Percentiles rank a stretch among this genome's conserved stretches.
These are phyloP conservation scores for Callipepla californica DNA, from an alignment of 2,113 vertebrate species.

Conservation along the genomic window DNA sequence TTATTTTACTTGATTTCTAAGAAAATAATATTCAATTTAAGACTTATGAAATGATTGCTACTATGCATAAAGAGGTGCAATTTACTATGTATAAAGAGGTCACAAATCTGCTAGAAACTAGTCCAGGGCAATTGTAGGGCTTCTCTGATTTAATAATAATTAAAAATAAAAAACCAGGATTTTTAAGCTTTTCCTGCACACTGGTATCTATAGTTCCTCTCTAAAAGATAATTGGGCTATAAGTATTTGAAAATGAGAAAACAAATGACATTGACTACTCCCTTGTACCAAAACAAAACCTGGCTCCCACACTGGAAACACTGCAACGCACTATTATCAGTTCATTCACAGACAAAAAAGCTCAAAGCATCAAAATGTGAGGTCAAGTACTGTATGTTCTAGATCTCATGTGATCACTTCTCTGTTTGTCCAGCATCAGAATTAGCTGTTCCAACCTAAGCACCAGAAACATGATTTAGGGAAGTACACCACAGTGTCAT, in stretches of 20 bases:
- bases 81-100: neutral
- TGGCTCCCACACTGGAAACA: neutral
- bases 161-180: fast-evolving
- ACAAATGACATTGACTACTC: neutral
- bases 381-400: constrained; percentile 1
- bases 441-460: neutral
- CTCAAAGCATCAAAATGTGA: neutral
- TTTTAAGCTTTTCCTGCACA: neutral
- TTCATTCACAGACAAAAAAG: neutral
- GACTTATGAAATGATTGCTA: neutral
- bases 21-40: neutral
- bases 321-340: neutral
- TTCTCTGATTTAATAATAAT: neutral
- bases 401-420: neutral
- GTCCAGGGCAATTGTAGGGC: neutral
- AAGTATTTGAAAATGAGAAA: constrained; percentile 3
- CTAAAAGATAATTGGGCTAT: neutral
- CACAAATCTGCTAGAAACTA: neutral
- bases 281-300: neutral
- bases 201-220: neutral
- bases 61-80: neutral
- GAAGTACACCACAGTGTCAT: neutral
- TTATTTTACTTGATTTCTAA: neutral
- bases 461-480: neutral
- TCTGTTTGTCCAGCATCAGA: neutral